Evolutionary conservation across 2,888 invertebrate genomes (phyloP).

Genomic region (Pandemis corylana): DNA sequence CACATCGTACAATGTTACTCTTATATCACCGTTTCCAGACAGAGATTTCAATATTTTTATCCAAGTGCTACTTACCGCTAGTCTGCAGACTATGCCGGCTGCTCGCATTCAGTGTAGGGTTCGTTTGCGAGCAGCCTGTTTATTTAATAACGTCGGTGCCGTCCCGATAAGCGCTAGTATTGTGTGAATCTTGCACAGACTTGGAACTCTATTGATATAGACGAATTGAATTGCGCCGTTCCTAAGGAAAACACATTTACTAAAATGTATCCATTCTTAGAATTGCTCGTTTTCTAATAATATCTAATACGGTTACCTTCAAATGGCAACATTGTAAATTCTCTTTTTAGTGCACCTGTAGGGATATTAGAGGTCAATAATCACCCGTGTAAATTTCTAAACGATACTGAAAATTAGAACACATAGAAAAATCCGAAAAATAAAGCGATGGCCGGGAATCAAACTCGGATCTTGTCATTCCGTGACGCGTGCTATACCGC

Average conservation of each 20-base stretch:
- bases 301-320: background rate
- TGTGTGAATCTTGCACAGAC: conserved; percentile 60
- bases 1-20: conserved; percentile 15
- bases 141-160: conserved; percentile 78
- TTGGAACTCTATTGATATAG: conserved; percentile 37
- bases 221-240: conserved; percentile 10
- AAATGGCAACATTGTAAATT: background rate
- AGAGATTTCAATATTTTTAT: conserved; percentile 64
- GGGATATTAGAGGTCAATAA: too few relatives aligned
- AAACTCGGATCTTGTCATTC: too few relatives aligned
- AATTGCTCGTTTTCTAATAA: conserved; percentile 1
- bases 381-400: too few relatives aligned
- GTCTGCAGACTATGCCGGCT: conserved; percentile 56
- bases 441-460: too few relatives aligned
- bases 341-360: too few relatives aligned
- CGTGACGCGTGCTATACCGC: too few relatives aligned
- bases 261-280: conserved; percentile 2
- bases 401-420: too few relatives aligned
- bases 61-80: conserved; percentile 55
- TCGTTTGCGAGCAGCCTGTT: conserved; percentile 61
- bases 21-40: conserved; percentile 45
- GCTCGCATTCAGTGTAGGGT: conserved; percentile 52
- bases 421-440: too few relatives aligned
- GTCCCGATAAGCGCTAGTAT: conserved; percentile 72
- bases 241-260: conserved; percentile 3